phyloP scores from a whole-genome alignment of 2,888 invertebrate genomes.

The Drosophila imparisetae region DNA sequence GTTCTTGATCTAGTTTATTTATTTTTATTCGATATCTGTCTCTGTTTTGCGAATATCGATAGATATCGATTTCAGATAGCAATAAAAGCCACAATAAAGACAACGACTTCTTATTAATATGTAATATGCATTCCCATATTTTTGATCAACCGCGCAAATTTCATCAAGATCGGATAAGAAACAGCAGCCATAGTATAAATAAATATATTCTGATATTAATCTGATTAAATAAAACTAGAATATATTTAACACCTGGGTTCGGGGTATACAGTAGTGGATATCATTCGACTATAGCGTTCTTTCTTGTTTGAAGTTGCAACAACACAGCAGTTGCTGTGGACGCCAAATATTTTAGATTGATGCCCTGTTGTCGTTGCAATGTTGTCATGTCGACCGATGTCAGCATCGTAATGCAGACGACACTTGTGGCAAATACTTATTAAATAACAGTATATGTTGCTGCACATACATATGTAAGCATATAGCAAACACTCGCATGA shows the following conservation, averaged over 20 bases:
- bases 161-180: not conserved
- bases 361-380: slow-evolving; percentile 21
- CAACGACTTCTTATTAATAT: not conserved
- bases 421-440: slow-evolving; percentile 22
- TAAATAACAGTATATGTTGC: slow-evolving; percentile 17
- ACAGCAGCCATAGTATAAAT: not conserved
- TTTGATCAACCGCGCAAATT: not conserved
- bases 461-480: slow-evolving; percentile 2
- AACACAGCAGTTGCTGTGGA: slow-evolving; percentile 4
- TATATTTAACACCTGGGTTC: not conserved
- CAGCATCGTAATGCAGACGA: slow-evolving; percentile 31
- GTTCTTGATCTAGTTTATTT: not conserved
- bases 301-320: not conserved
- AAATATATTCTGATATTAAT: not conserved
- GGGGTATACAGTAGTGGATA: not conserved
- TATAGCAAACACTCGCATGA: no score
- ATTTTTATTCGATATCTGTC: not conserved
- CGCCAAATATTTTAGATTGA: slow-evolving; percentile 49
- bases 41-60: not conserved
- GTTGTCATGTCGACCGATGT: slow-evolving; percentile 26
- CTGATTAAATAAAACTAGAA: not conserved
- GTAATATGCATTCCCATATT: not conserved
- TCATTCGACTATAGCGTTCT: not conserved
- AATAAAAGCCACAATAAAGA: not conserved
- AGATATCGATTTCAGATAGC: not conserved